Percentiles rank a stretch among this genome's conserved stretches.
Conservation (phyloP, 2,888 invertebrate genomes). For the Mythimna loreyi region DNA sequence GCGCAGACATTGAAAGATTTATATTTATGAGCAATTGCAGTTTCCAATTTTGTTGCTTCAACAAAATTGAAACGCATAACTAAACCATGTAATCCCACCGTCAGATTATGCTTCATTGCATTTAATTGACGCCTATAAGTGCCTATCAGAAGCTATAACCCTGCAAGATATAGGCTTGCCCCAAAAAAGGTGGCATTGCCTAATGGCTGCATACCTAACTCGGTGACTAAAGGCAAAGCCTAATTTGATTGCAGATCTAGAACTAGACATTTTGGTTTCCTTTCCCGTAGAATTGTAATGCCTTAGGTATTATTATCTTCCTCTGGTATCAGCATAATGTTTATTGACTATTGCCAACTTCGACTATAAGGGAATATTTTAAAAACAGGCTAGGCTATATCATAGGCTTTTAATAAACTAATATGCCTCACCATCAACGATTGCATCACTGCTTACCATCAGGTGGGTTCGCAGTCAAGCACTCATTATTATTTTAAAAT, state of each 20-base stretch:
- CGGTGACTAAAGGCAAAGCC: slow-evolving; percentile 37
- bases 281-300: slow-evolving; percentile 27
- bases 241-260: slow-evolving; percentile 41
- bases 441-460: too few relatives aligned
- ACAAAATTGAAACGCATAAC: not conserved
- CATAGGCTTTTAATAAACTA: too few relatives aligned
- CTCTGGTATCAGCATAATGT: slow-evolving; percentile 4
- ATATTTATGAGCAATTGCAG: not conserved
- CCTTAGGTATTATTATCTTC: slow-evolving; percentile 32
- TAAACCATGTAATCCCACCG: not conserved
- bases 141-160: slow-evolving; percentile 16
- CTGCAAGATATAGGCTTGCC: slow-evolving; percentile 1
- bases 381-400: too few relatives aligned
- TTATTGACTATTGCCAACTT: slow-evolving; percentile 18
- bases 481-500: too few relatives aligned
- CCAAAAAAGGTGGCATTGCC: slow-evolving; percentile 42
- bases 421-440: too few relatives aligned
- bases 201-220: slow-evolving; percentile 33
- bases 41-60: slow-evolving; percentile 18
- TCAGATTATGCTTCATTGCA: slow-evolving; percentile 22
- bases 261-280: slow-evolving; percentile 38
- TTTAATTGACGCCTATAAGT: slow-evolving; percentile 24
- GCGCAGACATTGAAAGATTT: not conserved
- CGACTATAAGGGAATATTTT: not conserved
- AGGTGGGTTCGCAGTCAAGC: too few relatives aligned